These are phyloP conservation scores for Philereme transversata DNA, from an alignment of 2,888 invertebrate species.

Conservation along the genomic window DNA sequence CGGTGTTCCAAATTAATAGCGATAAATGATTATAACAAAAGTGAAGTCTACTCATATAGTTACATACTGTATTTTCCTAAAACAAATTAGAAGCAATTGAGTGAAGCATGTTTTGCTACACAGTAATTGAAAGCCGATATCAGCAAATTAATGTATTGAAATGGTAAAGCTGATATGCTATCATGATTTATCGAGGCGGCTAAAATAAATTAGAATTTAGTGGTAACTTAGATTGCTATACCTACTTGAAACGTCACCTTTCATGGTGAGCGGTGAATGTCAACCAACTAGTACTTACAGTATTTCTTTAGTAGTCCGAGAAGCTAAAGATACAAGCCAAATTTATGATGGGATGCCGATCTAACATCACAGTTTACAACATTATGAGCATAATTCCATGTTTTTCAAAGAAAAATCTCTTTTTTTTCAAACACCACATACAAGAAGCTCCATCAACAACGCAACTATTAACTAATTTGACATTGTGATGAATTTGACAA, in stretches of 20 bases:
- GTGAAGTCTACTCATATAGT: too few species aligned
- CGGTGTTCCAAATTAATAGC: too few species aligned
- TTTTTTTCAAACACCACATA: neutral
- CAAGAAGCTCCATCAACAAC: neutral
- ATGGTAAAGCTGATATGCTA: conserved; percentile 2
- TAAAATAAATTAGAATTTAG: conserved; percentile 35
- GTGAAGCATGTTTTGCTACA: too few species aligned
- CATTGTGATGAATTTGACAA: too few species aligned
- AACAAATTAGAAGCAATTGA: too few species aligned
- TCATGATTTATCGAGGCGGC: conserved; percentile 1
- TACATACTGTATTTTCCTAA: too few species aligned
- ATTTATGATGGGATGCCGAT: neutral
- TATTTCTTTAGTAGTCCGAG: conserved; percentile 2
- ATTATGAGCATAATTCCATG: conserved; percentile 4
- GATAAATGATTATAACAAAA: too few species aligned
- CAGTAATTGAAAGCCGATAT: too few species aligned
- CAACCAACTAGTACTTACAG: conserved; percentile 24
- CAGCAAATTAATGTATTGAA: too few species aligned
- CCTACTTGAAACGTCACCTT: conserved; percentile 56
- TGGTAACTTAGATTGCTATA: neutral
- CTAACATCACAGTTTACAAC: conserved; percentile 9
- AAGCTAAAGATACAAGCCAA: conserved; percentile 2
- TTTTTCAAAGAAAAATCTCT: conserved; percentile 5
- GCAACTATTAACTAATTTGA: neutral
- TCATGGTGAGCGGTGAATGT: conserved; percentile 45